Conservation (phyloP, 2,888 invertebrate species). For the Synanthedon andrenaeformis region DNA sequence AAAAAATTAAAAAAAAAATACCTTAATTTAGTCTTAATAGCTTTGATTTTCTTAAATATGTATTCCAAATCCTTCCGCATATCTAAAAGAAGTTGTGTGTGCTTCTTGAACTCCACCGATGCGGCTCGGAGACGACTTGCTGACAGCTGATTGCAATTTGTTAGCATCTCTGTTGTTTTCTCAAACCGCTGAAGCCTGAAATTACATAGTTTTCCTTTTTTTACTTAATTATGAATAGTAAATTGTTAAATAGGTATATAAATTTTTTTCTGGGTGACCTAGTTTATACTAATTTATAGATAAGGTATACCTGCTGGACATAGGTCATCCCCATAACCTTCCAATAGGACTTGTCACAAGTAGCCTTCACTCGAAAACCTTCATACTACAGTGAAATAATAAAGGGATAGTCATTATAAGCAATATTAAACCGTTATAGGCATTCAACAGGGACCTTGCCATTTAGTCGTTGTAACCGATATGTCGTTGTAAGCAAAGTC, state of each 20-base stretch:
- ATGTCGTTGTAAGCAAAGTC: too few relatives aligned
- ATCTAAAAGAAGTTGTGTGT: constrained; percentile 86
- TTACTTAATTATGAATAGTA: too few relatives aligned
- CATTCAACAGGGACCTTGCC: too few relatives aligned
- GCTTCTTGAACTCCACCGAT: constrained; percentile 89
- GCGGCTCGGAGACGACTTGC: constrained; percentile 88
- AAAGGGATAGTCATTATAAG: too few relatives aligned
- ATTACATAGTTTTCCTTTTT: constrained; percentile 7
- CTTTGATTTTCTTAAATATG: constrained; percentile 91
- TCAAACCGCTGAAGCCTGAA: constrained; percentile 94
- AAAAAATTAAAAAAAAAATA: too few relatives aligned
- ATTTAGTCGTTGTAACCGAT: too few relatives aligned
- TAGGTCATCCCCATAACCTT: too few relatives aligned
- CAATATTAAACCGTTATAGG: too few relatives aligned
- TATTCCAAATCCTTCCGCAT: constrained; percentile 96
- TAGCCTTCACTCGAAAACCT: too few relatives aligned
- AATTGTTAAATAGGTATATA: background rate
- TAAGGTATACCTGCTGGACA: too few relatives aligned
- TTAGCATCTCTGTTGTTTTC: constrained; percentile 98
- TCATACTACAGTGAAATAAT: too few relatives aligned
- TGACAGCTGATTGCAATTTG: constrained; percentile 96
- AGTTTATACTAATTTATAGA: background rate
- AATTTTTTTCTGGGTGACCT: background rate
- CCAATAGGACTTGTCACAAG: too few relatives aligned
- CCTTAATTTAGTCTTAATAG: constrained; percentile 83